Percentiles rank a stretch among this genome's conserved stretches.
phyloP scores from a whole-genome alignment of 2,797 vertebrate species.

The Thunnus albacares region DNA sequence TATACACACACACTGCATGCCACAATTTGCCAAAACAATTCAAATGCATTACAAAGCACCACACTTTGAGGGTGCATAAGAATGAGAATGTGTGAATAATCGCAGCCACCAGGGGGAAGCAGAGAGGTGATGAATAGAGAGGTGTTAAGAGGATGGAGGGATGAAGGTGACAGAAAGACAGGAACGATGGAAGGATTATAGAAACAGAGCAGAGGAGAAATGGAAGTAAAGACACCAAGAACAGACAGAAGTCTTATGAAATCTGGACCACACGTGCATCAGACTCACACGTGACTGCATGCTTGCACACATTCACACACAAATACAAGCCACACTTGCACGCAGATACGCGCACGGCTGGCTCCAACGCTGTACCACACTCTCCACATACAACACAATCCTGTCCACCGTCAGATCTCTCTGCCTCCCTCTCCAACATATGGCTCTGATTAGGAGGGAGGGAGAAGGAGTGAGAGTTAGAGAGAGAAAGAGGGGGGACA shows the following conservation, averaged over 20 bases:
- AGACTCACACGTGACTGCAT: constrained; percentile 51
- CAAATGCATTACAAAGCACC: constrained; percentile 74
- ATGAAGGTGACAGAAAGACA: constrained; percentile 82
- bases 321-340: constrained; percentile 61
- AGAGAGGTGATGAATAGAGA: constrained; percentile 79
- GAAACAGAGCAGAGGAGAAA: constrained; percentile 54
- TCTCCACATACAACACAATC: constrained; percentile 69
- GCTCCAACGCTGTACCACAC: constrained; percentile 61
- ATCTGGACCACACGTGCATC: constrained; percentile 52
- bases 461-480: constrained; percentile 53
- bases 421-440: constrained; percentile 78
- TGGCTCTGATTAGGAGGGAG: constrained; percentile 82
- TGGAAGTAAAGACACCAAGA: constrained; percentile 49
- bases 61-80: constrained; percentile 64
- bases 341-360: constrained; percentile 52
- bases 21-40: constrained; percentile 70
- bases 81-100: constrained; percentile 74
- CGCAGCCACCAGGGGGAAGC: constrained; percentile 81
- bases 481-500: constrained; percentile 25
- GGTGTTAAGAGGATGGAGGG: constrained; percentile 78
- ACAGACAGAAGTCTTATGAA: constrained; percentile 45
- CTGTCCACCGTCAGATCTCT: constrained; percentile 77
- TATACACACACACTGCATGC: constrained; percentile 28
- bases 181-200: constrained; percentile 70
- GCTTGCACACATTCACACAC: constrained; percentile 52